Evolutionary conservation across 30 jellyfish, hydroid and myxozoan genomes (phyloP), one percentile per base, ranked within the genome.

Genomic region (Aurelia aurita complex sp. Pacific): DNA sequence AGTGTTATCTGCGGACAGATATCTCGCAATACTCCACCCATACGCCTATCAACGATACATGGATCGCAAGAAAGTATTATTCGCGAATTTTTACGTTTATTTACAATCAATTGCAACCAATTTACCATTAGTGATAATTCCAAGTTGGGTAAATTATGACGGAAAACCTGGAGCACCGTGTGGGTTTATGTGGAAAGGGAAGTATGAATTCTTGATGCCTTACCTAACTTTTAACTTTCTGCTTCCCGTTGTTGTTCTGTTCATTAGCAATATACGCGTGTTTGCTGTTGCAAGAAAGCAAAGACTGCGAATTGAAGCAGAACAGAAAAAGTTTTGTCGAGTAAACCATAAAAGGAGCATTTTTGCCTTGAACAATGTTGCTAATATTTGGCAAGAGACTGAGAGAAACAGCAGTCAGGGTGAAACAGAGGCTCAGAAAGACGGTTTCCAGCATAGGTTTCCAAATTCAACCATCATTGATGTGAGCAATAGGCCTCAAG

Each of bases 111-210:
- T 64, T 12, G 80, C 60, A 11, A 83, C 92, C 3, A 83, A 72
- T 46, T 35, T 83, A 15, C 92, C 92, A 11, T 17, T 83, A 79
- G 61, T 76, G 40, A 10, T 83, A 29, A 64, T 83, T 9, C 92
- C 92, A 17, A 73, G 85, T n/a, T 83, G 92, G 92, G 79, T 64
- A 2, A 73, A 73, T 35, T 83, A 83, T 59, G 92, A 83, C 63
- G 92, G 92, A 19, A 73, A 17, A 50, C 92, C 86, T 4, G 92
- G 92, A 3, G 77, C 92, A 4, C 85, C 92, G 18, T 83, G 92
- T 61, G 92, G 92, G 14, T 72, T 83, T 18, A n/a, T 53, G 23
- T 83, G 92, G 92, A 64, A 83, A 43, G 85, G 85, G 62, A 83
- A 83, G 60, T 57, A 61, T 9, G 79, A 51, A 6, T 83, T 40